These are phyloP conservation scores for Apteryx owenii DNA, from an alignment of 2,113 vertebrate genomes.

Conservation along the genomic window DNA sequence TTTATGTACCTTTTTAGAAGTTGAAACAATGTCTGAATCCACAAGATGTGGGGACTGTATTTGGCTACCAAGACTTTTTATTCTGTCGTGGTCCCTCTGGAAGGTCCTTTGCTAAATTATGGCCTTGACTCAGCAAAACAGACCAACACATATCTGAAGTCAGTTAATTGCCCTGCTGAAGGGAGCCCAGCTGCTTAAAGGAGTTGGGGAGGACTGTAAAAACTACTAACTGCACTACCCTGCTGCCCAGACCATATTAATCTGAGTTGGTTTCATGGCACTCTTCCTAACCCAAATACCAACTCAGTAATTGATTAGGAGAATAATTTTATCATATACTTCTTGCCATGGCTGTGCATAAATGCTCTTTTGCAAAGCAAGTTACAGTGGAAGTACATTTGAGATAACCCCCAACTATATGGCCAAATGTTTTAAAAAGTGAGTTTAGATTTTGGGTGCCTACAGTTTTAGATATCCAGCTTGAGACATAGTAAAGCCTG, in stretches of 20 bases:
- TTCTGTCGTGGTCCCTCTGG: background rate
- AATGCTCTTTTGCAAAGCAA: background rate
- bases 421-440: background rate
- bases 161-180: background rate
- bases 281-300: background rate
- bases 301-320: background rate
- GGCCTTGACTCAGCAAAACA: background rate
- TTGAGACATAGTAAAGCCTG: background rate
- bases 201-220: background rate
- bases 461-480: fast-evolving
- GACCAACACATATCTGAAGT: background rate
- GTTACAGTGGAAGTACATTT: background rate
- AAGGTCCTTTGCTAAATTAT: background rate
- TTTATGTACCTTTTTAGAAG: background rate
- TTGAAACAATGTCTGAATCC: background rate
- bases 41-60: background rate
- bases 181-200: background rate
- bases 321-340: background rate
- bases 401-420: background rate
- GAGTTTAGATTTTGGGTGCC: background rate
- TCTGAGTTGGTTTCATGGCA: background rate
- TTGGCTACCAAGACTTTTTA: fast-evolving
- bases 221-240: background rate
- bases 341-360: background rate
- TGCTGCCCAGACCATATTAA: background rate